Evolutionary conservation across 35 echinoderm and acorn worm genomes (phyloP).

Genomic region (Apostichopus japonicus): DNA sequence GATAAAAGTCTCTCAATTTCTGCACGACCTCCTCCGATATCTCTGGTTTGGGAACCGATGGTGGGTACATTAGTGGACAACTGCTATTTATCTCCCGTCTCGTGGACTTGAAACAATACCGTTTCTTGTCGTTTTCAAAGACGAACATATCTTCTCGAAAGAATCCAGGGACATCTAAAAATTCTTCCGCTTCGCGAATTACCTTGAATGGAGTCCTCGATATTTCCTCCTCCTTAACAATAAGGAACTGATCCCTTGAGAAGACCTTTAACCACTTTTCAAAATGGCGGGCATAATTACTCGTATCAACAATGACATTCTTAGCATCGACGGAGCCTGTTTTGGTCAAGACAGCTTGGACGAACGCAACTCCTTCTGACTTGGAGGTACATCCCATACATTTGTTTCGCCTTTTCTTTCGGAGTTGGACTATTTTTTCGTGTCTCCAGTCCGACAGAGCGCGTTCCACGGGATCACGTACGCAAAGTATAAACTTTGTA

Average conservation of each 20-base stretch:
- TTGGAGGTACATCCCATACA: not conserved
- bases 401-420: not conserved
- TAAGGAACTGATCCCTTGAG: constrained; percentile 67
- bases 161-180: constrained; percentile 64
- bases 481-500: constrained; percentile 87
- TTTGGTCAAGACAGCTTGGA: constrained; percentile 38
- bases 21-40: constrained; percentile 56
- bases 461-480: constrained; percentile 78
- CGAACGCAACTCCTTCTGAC: constrained; percentile 60
- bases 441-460: constrained; percentile 73
- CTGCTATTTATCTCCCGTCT: not conserved
- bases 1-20: constrained; percentile 78
- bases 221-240: constrained; percentile 67
- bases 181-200: constrained; percentile 70
- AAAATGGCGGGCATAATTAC: constrained; percentile 73
- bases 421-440: not conserved
- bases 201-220: constrained; percentile 52
- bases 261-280: constrained; percentile 82
- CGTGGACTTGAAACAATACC: constrained; percentile 23
- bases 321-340: constrained; percentile 69
- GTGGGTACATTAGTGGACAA: not conserved
- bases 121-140: constrained; percentile 7
- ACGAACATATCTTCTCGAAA: constrained; percentile 81
- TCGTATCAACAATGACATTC: constrained; percentile 77
- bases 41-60: constrained; percentile 62